phyloP scores from a whole-genome alignment of 2,888 invertebrate species.

The Zaprionus lineosus region DNA sequence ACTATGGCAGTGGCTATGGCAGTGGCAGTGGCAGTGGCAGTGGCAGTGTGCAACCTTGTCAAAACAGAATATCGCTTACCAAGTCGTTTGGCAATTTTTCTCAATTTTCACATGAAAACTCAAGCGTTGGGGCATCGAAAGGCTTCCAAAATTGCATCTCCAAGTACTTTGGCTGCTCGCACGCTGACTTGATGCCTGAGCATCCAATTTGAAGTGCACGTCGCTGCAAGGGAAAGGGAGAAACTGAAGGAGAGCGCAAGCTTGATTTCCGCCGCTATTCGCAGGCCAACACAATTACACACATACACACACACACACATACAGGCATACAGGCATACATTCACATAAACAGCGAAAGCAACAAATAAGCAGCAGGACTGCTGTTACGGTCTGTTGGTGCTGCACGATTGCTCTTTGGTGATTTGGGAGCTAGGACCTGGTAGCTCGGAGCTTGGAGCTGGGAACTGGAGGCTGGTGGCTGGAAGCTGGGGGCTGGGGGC shows the following conservation, averaged over 20 bases:
- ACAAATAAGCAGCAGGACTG: conserved; percentile 26
- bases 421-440: conserved; percentile 54
- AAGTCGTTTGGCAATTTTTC: conserved; percentile 79
- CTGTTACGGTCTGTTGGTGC: conserved; percentile 11
- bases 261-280: conserved; percentile 39
- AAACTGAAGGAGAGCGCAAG: conserved; percentile 1
- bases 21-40: conserved; percentile 11
- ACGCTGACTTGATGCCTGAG: conserved; percentile 62
- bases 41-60: conserved; percentile 45
- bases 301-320: conserved; percentile 2
- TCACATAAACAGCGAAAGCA: conserved; percentile 1
- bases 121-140: conserved; percentile 39
- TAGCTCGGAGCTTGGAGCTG: too few relatives aligned
- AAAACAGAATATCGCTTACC: conserved; percentile 77
- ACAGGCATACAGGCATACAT: background rate
- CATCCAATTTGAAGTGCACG: conserved; percentile 70
- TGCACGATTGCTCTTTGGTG: conserved; percentile 76
- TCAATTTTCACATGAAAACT: conserved; percentile 75
- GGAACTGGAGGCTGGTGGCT: background rate
- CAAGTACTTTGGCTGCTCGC: conserved; percentile 23
- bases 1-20: background rate
- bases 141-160: conserved; percentile 45
- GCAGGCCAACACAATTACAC: conserved; percentile 8
- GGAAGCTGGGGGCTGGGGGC: background rate
- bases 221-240: conserved; percentile 2